A percentile compares a stretch with the other conserved stretches of the same genome.
Evolutionary conservation across 2,888 invertebrate genomes (phyloP).

Genomic region (Melieria crassipennis): DNA sequence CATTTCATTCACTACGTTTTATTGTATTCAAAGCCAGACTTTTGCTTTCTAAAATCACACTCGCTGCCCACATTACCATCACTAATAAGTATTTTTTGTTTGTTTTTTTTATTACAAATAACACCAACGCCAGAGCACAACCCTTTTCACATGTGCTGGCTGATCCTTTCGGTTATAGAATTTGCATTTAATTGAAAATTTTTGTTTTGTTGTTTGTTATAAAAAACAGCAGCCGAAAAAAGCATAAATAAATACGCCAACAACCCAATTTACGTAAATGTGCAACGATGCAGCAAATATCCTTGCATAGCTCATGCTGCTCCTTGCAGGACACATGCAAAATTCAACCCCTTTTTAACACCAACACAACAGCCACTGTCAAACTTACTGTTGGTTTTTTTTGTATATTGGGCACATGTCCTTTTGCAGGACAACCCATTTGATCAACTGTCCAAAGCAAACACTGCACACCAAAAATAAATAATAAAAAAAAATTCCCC

Average conservation of each 20-base stretch:
- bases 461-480: background rate
- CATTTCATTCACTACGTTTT: too few species aligned
- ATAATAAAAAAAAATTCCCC: background rate
- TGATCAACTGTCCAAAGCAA: background rate
- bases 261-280: slow-evolving; percentile 9
- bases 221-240: background rate
- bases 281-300: slow-evolving; percentile 24
- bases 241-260: slow-evolving; percentile 21
- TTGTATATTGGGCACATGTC: slow-evolving; percentile 8
- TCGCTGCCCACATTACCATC: too few species aligned
- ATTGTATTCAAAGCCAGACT: too few species aligned
- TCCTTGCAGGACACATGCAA: background rate
- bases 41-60: too few species aligned
- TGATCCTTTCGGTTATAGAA: background rate
- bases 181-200: background rate
- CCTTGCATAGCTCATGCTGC: background rate
- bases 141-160: background rate
- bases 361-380: background rate
- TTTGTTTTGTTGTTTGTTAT: too few species aligned
- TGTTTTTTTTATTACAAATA: too few species aligned
- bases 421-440: slow-evolving; percentile 17
- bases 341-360: background rate
- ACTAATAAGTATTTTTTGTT: too few species aligned
- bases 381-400: background rate
- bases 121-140: background rate